A percentile compares a stretch with the other conserved stretches of the same genome.
Conservation (phyloP, 2,113 vertebrate species). For the Conger conger region DNA sequence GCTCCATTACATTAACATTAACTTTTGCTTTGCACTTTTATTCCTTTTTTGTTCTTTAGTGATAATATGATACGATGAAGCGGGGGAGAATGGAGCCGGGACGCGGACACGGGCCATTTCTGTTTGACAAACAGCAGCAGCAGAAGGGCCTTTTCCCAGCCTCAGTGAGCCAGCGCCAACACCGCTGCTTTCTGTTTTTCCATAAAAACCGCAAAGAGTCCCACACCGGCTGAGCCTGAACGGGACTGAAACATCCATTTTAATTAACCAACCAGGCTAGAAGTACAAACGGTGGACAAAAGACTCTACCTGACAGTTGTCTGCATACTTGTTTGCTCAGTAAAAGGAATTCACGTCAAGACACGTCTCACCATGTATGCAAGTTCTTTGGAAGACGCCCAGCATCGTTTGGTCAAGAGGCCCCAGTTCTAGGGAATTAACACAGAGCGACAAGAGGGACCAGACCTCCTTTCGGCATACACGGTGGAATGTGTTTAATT, state of each 20-base stretch:
- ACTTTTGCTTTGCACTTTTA: background rate
- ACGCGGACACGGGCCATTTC: background rate
- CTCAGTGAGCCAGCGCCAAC: background rate
- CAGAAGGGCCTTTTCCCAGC: background rate
- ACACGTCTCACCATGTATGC: background rate
- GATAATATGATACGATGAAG: background rate
- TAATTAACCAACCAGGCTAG: background rate
- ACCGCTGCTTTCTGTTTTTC: background rate
- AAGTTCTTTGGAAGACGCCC: background rate
- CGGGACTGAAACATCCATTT: background rate
- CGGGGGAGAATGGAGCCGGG: background rate
- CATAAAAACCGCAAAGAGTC: background rate
- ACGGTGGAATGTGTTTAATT: conserved; percentile 14
- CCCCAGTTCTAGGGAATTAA: conserved; percentile 26
- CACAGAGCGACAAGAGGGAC: background rate
- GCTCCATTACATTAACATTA: background rate
- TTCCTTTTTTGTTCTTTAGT: background rate
- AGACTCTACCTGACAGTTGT: background rate
- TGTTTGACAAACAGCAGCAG: background rate
- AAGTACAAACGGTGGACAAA: background rate
- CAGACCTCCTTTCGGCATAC: background rate
- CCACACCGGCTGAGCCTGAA: background rate
- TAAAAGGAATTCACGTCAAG: background rate
- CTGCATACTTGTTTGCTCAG: background rate
- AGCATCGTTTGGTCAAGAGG: background rate